phyloP scores from a whole-genome alignment of 2,113 vertebrate species.

The Harpagus bidentatus region DNA sequence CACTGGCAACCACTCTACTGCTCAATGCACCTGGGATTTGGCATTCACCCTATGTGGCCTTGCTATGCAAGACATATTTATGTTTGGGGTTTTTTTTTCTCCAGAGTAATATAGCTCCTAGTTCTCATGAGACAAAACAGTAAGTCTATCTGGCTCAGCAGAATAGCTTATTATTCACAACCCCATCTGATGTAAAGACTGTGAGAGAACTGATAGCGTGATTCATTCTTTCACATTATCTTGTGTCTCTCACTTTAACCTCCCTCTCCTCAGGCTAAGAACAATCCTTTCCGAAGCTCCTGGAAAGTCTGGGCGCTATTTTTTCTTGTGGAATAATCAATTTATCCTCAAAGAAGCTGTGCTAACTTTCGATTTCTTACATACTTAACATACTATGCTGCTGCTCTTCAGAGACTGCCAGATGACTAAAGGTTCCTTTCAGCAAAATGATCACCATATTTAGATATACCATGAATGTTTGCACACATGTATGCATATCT shows the following conservation, averaged over 20 bases:
- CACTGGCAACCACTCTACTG: too few relatives aligned
- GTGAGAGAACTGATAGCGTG: neutral
- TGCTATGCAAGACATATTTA: too few relatives aligned
- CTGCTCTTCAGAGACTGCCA: neutral
- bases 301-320: neutral
- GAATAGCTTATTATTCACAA: neutral
- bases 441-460: neutral
- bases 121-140: neutral
- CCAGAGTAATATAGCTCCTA: too few relatives aligned
- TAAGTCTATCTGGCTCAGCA: neutral
- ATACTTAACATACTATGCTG: neutral
- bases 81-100: too few relatives aligned
- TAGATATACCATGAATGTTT: neutral
- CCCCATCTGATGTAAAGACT: neutral
- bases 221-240: neutral
- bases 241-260: neutral
- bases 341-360: neutral
- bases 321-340: neutral
- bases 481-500: neutral
- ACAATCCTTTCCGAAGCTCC: neutral
- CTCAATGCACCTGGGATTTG: too few relatives aligned
- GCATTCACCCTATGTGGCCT: too few relatives aligned
- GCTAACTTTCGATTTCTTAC: neutral
- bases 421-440: neutral
- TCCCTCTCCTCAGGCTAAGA: neutral